Percentiles rank a stretch among this genome's conserved stretches.
Evolutionary conservation across 2,888 invertebrate species (phyloP).

Genomic region (Micropterix aruncella): DNA sequence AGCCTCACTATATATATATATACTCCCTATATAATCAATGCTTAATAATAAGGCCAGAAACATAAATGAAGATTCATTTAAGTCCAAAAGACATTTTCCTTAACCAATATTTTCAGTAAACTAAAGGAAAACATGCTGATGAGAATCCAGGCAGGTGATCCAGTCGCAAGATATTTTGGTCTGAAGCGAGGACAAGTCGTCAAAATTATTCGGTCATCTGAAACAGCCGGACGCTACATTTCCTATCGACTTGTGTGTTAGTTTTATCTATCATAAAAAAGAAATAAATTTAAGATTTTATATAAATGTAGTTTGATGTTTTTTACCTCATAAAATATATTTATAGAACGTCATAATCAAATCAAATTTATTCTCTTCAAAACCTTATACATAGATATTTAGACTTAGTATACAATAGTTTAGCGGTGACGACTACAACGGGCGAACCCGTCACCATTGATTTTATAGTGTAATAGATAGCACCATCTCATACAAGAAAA

Average conservation of each 20-base stretch:
- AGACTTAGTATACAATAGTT: no score
- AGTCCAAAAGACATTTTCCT: constrained; percentile 9
- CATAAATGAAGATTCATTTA: background rate
- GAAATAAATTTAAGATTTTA: background rate
- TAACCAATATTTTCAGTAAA: constrained; percentile 45
- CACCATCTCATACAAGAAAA: no score
- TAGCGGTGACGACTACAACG: no score
- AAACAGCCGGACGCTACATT: constrained; percentile 97
- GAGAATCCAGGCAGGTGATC: constrained; percentile 97
- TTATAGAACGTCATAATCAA: background rate
- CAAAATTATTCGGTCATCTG: constrained; percentile 94
- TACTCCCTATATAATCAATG: no score
- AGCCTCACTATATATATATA: no score
- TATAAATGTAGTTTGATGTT: background rate
- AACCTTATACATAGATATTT: no score
- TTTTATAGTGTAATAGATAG: no score
- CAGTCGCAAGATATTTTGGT: constrained; percentile 97
- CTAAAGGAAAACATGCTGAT: constrained; percentile 97
- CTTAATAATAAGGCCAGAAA: no score
- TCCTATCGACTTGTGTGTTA: constrained; percentile 89
- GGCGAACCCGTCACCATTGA: no score
- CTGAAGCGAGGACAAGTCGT: constrained; percentile 97
- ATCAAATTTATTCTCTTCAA: no score
- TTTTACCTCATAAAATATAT: background rate
- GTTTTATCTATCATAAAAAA: background rate